Evolutionary conservation across 2,888 invertebrate species (phyloP).

Genomic region (Macroteleia sp.): DNA sequence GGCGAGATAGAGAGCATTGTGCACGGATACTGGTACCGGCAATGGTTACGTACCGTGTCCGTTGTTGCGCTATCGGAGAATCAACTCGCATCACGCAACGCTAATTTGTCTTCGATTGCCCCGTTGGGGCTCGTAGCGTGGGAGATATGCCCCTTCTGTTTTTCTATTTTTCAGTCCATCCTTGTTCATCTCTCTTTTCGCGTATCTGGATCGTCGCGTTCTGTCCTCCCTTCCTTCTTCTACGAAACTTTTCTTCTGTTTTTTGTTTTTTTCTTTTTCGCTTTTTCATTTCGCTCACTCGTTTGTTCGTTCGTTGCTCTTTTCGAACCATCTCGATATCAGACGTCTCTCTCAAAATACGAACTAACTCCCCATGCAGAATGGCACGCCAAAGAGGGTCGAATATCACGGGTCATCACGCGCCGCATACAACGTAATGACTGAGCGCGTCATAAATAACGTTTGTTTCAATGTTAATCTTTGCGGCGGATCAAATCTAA

Average conservation of each 20-base stretch:
- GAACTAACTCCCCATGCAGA: constrained; percentile 56
- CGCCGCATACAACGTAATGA: constrained; percentile 75
- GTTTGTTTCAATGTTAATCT: constrained; percentile 83
- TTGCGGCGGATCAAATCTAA: constrained; percentile 81
- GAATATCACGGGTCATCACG: constrained; percentile 79
- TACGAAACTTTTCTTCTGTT: too few relatives aligned
- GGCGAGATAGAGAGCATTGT: constrained; percentile 54
- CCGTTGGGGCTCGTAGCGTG: constrained; percentile 79
- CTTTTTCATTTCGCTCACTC: constrained; percentile 45
- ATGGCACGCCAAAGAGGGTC: constrained; percentile 63
- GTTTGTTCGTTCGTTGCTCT: constrained; percentile 44
- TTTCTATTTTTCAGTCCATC: constrained; percentile 44
- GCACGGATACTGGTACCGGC: constrained; percentile 62
- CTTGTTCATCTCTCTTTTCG: constrained; percentile 33
- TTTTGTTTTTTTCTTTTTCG: constrained; percentile 35
- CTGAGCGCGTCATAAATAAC: constrained; percentile 81
- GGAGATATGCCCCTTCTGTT: constrained; percentile 74
- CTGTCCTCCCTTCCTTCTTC: constrained; percentile 1
- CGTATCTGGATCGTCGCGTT: constrained; percentile 34
- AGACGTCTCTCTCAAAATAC: constrained; percentile 60
- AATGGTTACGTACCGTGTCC: constrained; percentile 76
- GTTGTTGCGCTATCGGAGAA: constrained; percentile 82
- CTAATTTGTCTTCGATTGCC: constrained; percentile 84
- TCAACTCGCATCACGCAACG: constrained; percentile 84
- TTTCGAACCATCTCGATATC: constrained; percentile 54